phyloP scores from a whole-genome alignment of 2,888 invertebrate genomes.

The Harpalus rubripes region DNA sequence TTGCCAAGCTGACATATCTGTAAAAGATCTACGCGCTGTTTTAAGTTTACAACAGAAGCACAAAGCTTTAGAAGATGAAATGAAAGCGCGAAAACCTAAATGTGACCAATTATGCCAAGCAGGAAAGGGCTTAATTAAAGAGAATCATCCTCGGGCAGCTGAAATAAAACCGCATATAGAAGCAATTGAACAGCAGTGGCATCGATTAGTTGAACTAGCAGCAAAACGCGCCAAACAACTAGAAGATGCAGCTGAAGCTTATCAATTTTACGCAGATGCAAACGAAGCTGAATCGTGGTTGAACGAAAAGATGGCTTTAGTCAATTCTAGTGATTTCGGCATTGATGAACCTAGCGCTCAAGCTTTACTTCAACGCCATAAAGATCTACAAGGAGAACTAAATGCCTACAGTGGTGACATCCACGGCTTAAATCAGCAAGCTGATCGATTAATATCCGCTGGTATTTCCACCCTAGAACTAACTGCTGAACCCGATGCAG shows the following conservation, averaged over 20 bases:
- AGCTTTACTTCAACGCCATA: constrained; percentile 92
- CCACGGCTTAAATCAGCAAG: constrained; percentile 87
- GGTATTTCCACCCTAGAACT: constrained; percentile 86
- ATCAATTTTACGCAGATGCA: constrained; percentile 98
- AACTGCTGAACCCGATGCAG: constrained; percentile 83
- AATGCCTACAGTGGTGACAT: constrained; percentile 94
- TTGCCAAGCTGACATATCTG: constrained; percentile 94
- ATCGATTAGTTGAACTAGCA: constrained; percentile 90
- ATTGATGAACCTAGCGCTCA: constrained; percentile 94
- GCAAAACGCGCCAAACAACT: constrained; percentile 86
- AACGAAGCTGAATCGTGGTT: constrained; percentile 99
- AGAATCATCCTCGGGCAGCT: constrained; percentile 88
- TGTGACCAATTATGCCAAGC: constrained; percentile 85
- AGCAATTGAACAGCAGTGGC: constrained; percentile 92
- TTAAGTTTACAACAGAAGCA: constrained; percentile 95
- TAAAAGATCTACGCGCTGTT: constrained; percentile 95
- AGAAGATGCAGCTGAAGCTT: constrained; percentile 94
- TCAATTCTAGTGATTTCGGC: constrained; percentile 93
- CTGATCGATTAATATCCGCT: constrained; percentile 86
- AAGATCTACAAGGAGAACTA: constrained; percentile 92
- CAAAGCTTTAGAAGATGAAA: constrained; percentile 93
- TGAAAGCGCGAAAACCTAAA: constrained; percentile 87
- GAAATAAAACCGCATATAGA: constrained; percentile 91
- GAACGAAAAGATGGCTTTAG: constrained; percentile 95
- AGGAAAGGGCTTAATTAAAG: constrained; percentile 86